phyloP scores from a whole-genome alignment of 2,113 vertebrate genomes.

The Mustela nigripes region DNA sequence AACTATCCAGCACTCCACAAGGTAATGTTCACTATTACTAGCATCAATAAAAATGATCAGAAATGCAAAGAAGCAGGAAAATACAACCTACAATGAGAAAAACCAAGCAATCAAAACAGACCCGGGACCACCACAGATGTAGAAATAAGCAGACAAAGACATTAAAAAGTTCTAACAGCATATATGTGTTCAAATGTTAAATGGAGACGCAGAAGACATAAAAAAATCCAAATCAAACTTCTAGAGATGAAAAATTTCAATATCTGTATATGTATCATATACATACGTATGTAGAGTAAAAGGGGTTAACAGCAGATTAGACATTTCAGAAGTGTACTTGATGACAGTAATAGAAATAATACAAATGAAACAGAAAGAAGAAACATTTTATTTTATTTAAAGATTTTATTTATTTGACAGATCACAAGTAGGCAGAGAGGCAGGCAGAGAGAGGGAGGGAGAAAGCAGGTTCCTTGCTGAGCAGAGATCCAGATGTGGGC shows the following conservation, averaged over 20 bases:
- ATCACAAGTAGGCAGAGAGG: too few relatives aligned
- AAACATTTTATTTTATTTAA: neutral
- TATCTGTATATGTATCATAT: neutral
- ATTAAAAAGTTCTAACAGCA: neutral
- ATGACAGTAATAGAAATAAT: neutral
- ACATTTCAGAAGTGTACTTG: neutral
- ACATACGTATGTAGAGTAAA: neutral
- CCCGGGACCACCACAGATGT: neutral
- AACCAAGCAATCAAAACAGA: neutral
- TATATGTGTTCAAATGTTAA: neutral
- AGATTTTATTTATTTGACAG: too few relatives aligned
- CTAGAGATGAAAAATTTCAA: neutral
- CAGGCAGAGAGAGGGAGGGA: too few relatives aligned
- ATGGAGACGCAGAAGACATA: neutral
- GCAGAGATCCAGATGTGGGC: too few relatives aligned
- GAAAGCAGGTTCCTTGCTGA: too few relatives aligned
- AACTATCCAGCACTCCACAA: neutral
- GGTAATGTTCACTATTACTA: neutral
- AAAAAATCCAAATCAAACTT: neutral
- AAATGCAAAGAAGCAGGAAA: constrained; percentile 29
- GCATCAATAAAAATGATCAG: neutral
- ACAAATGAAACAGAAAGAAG: neutral
- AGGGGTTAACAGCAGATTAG: neutral
- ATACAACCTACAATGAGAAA: neutral
- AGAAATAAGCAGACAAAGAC: neutral